Evolutionary conservation across 2,113 vertebrate genomes (phyloP).

Genomic region (Damaliscus lunatus): DNA sequence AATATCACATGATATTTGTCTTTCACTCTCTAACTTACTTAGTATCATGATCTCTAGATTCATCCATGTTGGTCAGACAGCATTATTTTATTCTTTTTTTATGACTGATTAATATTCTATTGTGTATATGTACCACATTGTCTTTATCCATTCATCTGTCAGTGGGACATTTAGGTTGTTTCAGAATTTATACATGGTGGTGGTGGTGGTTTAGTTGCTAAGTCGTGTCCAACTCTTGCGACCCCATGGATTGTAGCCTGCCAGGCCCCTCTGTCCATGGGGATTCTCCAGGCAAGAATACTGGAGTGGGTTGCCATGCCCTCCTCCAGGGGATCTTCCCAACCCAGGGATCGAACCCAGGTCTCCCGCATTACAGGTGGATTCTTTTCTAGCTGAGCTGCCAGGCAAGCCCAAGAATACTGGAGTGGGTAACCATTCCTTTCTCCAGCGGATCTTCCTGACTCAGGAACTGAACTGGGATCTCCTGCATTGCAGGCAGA

Average conservation of each 20-base stretch:
- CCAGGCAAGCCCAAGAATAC: neutral
- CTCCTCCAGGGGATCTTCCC: neutral
- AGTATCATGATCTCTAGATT: neutral
- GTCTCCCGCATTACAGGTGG: accelerated
- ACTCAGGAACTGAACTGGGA: neutral
- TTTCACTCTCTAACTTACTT: neutral
- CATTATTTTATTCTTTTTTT: neutral
- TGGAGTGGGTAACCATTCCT: neutral
- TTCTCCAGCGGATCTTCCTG: neutral
- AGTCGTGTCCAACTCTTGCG: accelerated
- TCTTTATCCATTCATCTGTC: neutral
- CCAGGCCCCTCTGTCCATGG: neutral
- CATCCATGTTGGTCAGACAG: neutral
- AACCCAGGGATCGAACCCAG: neutral
- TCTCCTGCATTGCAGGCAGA: neutral
- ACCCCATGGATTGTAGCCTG: neutral
- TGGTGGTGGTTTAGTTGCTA: neutral
- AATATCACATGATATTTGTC: neutral
- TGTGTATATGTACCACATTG: neutral
- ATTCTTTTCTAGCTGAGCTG: neutral
- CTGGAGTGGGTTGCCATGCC: neutral
- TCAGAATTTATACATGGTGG: neutral
- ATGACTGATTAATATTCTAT: neutral
- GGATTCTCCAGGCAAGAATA: neutral
- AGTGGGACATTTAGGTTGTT: neutral